phyloP scores from a whole-genome alignment of 2,888 invertebrate genomes.

The Cheilosia vernalis region DNA sequence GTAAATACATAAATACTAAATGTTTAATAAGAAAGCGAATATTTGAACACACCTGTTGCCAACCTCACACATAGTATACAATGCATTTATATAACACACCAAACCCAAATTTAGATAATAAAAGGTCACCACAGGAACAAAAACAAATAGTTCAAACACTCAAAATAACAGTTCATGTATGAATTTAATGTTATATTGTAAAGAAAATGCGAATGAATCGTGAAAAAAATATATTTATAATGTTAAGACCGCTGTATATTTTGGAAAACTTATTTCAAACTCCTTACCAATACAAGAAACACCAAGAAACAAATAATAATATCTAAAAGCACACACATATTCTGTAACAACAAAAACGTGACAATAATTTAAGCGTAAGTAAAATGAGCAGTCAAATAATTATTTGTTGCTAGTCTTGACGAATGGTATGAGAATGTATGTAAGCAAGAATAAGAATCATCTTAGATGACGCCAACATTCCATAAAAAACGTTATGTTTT shows the following conservation, averaged over 20 bases:
- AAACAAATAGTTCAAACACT: slow-evolving; percentile 19
- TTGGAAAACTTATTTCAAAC: slow-evolving; percentile 8
- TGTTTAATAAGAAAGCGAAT: neutral
- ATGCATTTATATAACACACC: slow-evolving; percentile 17
- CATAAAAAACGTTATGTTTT: slow-evolving; percentile 5
- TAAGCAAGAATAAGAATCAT: slow-evolving; percentile 21
- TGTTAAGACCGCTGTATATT: slow-evolving; percentile 24
- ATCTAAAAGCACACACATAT: slow-evolving; percentile 29
- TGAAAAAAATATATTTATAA: slow-evolving; percentile 4
- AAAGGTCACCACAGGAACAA: neutral
- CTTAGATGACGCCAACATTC: neutral
- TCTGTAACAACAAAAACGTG: slow-evolving; percentile 53
- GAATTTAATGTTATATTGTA: slow-evolving; percentile 25
- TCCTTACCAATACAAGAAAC: neutral
- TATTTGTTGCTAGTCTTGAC: slow-evolving; percentile 17
- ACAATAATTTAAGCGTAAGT: slow-evolving; percentile 73
- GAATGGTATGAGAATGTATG: slow-evolving; percentile 6
- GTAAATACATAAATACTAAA: slow-evolving; percentile 17
- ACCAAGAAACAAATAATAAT: slow-evolving; percentile 3
- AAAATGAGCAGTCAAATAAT: slow-evolving; percentile 2
- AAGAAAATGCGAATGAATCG: slow-evolving; percentile 2
- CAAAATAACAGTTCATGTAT: slow-evolving; percentile 18
- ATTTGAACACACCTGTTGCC: slow-evolving; percentile 41
- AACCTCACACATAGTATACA: slow-evolving; percentile 37
- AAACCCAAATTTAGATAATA: neutral